These are phyloP conservation scores for Trachymyrmex septentrionalis DNA, from an alignment of 1,140 invertebrate genomes.

Conservation along the genomic window DNA sequence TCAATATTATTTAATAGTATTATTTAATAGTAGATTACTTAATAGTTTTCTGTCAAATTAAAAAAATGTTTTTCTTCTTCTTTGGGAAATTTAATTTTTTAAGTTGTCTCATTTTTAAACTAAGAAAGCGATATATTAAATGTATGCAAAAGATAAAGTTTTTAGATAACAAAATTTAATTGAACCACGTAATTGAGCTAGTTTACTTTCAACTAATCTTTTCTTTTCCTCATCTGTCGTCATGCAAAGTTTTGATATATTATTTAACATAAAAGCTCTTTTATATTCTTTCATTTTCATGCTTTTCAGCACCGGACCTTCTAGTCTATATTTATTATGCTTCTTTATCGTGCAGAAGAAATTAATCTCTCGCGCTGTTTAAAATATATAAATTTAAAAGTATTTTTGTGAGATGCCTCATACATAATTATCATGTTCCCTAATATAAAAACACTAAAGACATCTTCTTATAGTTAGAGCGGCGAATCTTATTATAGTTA, in stretches of 20 bases:
- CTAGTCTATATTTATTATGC: background rate
- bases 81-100: no score
- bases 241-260: background rate
- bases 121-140: background rate
- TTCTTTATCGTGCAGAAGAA: background rate
- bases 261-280: background rate
- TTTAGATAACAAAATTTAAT: slow-evolving; percentile 4
- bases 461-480: background rate
- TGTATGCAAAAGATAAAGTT: background rate
- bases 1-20: no score
- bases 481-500: background rate
- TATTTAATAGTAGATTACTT: no score
- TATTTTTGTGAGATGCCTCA: background rate
- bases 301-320: background rate
- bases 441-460: background rate
- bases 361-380: background rate
- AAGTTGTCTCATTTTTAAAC: no score
- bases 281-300: background rate
- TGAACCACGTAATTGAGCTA: background rate
- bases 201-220: background rate
- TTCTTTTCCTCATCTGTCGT: no score
- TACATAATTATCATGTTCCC: background rate
- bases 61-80: no score
- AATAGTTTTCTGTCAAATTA: no score
- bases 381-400: background rate